A percentile compares a stretch with the other conserved stretches of the same genome.
Evolutionary conservation across 1,140 invertebrate species (phyloP).

Genomic region (Trissolcus basalis): DNA sequence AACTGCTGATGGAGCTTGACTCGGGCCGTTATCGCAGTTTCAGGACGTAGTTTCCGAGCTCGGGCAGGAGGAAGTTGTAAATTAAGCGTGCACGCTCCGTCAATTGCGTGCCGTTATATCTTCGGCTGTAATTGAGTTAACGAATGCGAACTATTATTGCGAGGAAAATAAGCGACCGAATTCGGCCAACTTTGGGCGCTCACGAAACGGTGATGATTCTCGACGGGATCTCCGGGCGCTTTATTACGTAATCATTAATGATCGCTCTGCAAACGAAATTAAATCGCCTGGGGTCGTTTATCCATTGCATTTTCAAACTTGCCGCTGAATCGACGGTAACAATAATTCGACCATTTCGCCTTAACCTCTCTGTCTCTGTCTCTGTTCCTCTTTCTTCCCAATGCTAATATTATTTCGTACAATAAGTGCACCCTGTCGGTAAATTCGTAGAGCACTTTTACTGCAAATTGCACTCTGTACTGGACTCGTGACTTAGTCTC

Average conservation of each 20-base stretch:
- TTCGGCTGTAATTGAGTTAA: constrained; percentile 26
- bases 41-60: constrained; percentile 3
- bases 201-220: constrained; percentile 10
- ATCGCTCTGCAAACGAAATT: constrained; percentile 23
- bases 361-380: neutral
- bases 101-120: constrained; percentile 26
- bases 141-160: constrained; percentile 21
- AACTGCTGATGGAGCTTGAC: constrained; percentile 15
- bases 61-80: constrained; percentile 18
- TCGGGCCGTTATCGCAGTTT: constrained; percentile 17
- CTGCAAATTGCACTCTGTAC: constrained; percentile 45
- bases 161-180: constrained; percentile 21
- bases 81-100: constrained; percentile 29
- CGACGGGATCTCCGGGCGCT: constrained; percentile 11
- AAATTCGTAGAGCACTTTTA: constrained; percentile 34
- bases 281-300: constrained; percentile 19
- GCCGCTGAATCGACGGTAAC: constrained; percentile 23
- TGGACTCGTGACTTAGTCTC: constrained; percentile 11
- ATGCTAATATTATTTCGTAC: constrained; percentile 41
- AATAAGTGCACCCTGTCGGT: constrained; percentile 33
- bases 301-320: constrained; percentile 4
- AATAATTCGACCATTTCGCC: constrained; percentile 19
- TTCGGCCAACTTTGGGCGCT: constrained; percentile 3
- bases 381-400: constrained; percentile 5
- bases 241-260: constrained; percentile 30